phyloP scores from a whole-genome alignment of 1,140 invertebrate species.

The Drosophila mayri region DNA sequence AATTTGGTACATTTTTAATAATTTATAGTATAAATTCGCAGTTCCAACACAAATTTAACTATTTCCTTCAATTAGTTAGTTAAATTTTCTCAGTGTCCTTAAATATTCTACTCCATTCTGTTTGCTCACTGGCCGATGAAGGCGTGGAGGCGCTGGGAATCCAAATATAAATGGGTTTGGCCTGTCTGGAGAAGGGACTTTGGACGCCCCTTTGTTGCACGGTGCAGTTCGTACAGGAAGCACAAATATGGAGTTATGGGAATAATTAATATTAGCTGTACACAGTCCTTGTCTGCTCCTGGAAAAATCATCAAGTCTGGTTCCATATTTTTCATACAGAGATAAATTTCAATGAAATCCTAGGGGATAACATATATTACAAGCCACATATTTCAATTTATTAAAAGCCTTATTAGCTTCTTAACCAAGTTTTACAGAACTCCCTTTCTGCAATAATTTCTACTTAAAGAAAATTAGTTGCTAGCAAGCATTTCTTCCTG shows the following conservation, averaged over 20 bases:
- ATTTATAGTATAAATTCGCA: background rate
- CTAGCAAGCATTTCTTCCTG: background rate
- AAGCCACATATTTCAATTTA: conserved; percentile 1
- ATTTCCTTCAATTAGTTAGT: background rate
- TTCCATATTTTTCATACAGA: background rate
- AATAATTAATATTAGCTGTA: conserved; percentile 23
- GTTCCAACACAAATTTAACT: background rate
- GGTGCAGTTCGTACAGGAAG: conserved; percentile 8
- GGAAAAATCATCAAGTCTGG: background rate
- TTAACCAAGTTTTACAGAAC: too few species aligned
- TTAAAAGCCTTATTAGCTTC: conserved; percentile 2
- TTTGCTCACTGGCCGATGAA: conserved; percentile 12
- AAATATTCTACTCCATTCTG: conserved; percentile 11
- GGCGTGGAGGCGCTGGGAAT: conserved; percentile 7
- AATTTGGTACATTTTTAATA: background rate
- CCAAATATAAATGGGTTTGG: conserved; percentile 39
- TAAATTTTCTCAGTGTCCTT: conserved; percentile 5
- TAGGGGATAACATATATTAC: background rate
- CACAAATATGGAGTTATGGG: conserved; percentile 17
- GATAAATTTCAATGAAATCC: background rate
- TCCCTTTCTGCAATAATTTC: background rate
- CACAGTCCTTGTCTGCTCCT: background rate
- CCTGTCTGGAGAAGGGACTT: background rate
- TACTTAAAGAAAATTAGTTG: background rate
- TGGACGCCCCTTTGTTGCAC: background rate